Conservation (phyloP, 2,113 vertebrate species). For the Chaetodon trifascialis region DNA sequence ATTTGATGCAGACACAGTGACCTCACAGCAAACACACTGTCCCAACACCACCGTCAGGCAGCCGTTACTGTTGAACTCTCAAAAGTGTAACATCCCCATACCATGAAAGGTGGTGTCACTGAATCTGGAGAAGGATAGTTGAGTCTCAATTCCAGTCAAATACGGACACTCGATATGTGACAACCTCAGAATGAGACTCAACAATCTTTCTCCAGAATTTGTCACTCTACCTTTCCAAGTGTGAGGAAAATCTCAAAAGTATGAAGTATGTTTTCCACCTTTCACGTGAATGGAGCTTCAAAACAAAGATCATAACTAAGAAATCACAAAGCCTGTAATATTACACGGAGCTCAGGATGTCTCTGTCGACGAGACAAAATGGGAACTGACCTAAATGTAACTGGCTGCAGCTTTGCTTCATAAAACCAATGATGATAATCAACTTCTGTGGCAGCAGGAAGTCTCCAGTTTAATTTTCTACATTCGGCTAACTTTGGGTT, state of each 20-base stretch:
- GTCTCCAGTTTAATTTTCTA: background rate
- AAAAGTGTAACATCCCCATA: background rate
- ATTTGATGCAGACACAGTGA: background rate
- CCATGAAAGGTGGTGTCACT: background rate
- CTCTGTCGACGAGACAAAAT: constrained; percentile 5
- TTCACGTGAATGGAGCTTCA: background rate
- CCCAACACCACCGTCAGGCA: background rate
- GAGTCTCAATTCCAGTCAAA: too few species aligned
- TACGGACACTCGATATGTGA: too few species aligned
- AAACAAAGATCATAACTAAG: background rate
- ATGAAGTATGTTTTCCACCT: background rate
- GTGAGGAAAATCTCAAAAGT: background rate
- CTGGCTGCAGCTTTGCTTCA: background rate
- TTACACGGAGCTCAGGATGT: background rate
- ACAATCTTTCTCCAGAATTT: too few species aligned
- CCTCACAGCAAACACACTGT: background rate
- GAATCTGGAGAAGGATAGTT: too few species aligned
- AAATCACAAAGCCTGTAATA: background rate
- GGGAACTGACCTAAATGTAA: background rate
- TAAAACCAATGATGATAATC: constrained; percentile 10
- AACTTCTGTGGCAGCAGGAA: constrained; percentile 21
- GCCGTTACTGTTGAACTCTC: background rate
- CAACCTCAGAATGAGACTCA: too few species aligned
- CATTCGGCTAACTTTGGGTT: constrained; percentile 25
- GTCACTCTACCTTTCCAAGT: too few species aligned